Evolutionary conservation across 2,888 invertebrate species (phyloP), one percentile per base, ranked within the genome.

Genomic region (Apodemia zela): DNA sequence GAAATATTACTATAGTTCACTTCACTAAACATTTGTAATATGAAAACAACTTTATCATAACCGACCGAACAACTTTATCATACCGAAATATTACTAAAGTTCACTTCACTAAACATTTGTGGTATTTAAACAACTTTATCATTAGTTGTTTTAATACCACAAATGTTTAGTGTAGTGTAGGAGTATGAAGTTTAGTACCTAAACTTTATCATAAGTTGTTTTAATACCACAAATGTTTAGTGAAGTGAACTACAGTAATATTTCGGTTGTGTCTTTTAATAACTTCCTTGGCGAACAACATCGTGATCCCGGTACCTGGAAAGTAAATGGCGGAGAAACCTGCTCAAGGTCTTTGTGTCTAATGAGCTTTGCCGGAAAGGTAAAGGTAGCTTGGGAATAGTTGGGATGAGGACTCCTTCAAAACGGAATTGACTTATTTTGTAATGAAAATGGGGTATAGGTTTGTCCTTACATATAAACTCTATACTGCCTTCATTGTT

Each of bases 341-440:
- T 25, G 54, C 54, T 54, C 54, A 54, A 54, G 54, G 54, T 25
- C 54, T 21, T 18, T 25, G 15, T 54, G 18, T 54, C 54, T 21
- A 7, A 21, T 25, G 54, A 25, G 54, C 54, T 21, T 54, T 54
- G 54, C 25, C 54, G 47, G 17, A 47, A 42, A 17, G 13, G 21
- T 51, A 11, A 15, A 47, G 18, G 25, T 54, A 25, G 11, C 15
- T 21, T 54, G 51, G 13, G 51, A 25, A 25, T 25, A 13, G 25
- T 21, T 54, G 51, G 13, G 51, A 25, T 54, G 51, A 13, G 25
- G 15, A 21, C 51, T 6, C 10, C 25, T 21, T n/a, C 17, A 17
- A 42, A 13, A n/a, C 42, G 15, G 15, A 42, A 42, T 47, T 0
- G 45, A 8, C 8, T n/a, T 47, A 15, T 15, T 42, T 42, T 42